Conservation (phyloP, 2,888 invertebrate species). For the Meteorus cinctellus region DNA sequence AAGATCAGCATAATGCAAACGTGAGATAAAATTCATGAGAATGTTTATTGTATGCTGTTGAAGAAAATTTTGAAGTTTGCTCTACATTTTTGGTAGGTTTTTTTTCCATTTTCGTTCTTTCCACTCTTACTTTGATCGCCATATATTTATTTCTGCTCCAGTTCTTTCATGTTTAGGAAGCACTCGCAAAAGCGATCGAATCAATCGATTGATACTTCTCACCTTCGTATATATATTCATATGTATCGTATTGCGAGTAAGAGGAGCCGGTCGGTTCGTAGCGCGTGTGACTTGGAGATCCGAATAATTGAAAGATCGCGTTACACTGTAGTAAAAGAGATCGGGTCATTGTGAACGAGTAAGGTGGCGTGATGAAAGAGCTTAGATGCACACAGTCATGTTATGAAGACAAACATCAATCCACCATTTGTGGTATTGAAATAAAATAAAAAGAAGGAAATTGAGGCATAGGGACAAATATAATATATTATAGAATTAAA, state of each 20-base stretch:
- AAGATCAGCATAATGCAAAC: background rate
- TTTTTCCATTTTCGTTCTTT: background rate
- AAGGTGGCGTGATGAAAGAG: background rate
- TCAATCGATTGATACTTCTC: conserved; percentile 37
- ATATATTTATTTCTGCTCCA: conserved; percentile 51
- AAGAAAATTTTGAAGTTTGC: conserved; percentile 29
- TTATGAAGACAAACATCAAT: background rate
- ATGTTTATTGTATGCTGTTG: conserved; percentile 28
- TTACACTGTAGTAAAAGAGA: conserved; percentile 10
- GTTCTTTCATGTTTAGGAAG: conserved; percentile 44
- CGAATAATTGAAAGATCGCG: conserved; percentile 50
- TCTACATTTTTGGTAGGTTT: background rate
- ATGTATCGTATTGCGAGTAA: background rate
- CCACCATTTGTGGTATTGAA: background rate
- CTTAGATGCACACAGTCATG: background rate
- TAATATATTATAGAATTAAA: background rate
- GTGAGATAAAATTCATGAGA: conserved; percentile 1
- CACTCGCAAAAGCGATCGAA: conserved; percentile 39
- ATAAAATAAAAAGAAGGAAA: background rate
- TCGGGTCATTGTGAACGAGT: background rate
- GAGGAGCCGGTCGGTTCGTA: conserved; percentile 6
- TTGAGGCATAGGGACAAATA: background rate
- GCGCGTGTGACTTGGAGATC: conserved; percentile 46
- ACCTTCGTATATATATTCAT: background rate
- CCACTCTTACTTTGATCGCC: conserved; percentile 24